A percentile compares a stretch with the other conserved stretches of the same genome.
Evolutionary conservation across 2,888 invertebrate species (phyloP).

Genomic region (Polymixis lichenea): DNA sequence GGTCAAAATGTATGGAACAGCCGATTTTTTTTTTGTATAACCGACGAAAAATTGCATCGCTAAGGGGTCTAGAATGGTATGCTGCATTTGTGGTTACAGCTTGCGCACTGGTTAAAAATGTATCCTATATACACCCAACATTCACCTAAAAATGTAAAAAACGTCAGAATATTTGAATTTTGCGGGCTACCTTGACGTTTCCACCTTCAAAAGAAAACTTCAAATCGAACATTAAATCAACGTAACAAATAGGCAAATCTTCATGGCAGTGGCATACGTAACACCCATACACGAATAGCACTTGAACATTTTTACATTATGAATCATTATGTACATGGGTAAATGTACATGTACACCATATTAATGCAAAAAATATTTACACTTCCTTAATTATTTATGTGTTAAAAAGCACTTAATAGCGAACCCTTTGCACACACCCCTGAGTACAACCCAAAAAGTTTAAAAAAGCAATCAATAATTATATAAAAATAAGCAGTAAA

Average conservation of each 20-base stretch:
- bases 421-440: constrained; percentile 77
- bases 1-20: too few species aligned
- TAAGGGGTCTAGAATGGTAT: too few species aligned
- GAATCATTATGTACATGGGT: constrained; percentile 82
- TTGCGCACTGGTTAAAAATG: too few species aligned
- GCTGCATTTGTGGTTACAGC: too few species aligned
- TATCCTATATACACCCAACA: too few species aligned
- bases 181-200: too few species aligned
- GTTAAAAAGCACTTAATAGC: constrained; percentile 87
- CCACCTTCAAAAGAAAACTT: constrained; percentile 51
- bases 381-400: constrained; percentile 82
- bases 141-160: too few species aligned
- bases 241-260: constrained; percentile 61
- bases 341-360: constrained; percentile 82
- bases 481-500: constrained; percentile 63
- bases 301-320: constrained; percentile 84
- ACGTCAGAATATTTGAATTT: too few species aligned
- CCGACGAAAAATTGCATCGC: too few species aligned
- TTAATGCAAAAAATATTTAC: constrained; percentile 89
- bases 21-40: too few species aligned
- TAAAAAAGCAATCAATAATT: constrained; percentile 67
- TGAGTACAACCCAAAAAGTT: constrained; percentile 66
- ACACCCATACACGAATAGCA: constrained; percentile 87
- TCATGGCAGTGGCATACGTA: constrained; percentile 87
- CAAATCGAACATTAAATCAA: constrained; percentile 57